Evolutionary conservation across 2,797 vertebrate species (phyloP).

Genomic region (Potorous gilbertii): DNA sequence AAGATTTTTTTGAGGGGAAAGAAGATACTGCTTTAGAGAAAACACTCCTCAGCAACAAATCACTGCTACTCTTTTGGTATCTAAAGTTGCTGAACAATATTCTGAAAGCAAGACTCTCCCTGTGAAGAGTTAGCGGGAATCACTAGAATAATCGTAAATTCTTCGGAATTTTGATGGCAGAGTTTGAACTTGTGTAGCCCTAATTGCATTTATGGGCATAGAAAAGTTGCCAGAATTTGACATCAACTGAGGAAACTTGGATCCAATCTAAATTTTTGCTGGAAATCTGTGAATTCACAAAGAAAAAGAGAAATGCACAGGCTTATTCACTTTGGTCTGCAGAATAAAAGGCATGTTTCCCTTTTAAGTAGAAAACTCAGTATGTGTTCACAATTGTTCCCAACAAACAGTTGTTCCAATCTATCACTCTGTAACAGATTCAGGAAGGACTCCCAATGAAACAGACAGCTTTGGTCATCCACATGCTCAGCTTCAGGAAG

Average conservation of each 20-base stretch:
- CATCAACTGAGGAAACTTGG: background rate
- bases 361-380: background rate
- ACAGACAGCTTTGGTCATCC: background rate
- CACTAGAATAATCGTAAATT: background rate
- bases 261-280: background rate
- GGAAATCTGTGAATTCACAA: background rate
- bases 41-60: background rate
- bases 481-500: background rate
- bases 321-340: background rate
- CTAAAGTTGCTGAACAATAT: background rate
- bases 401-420: background rate
- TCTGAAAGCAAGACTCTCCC: background rate
- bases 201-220: background rate
- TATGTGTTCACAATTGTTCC: background rate
- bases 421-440: background rate
- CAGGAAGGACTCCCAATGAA: background rate
- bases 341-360: background rate
- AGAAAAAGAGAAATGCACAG: background rate
- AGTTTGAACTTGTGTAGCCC: background rate
- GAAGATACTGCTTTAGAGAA: background rate
- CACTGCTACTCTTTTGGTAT: background rate
- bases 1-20: background rate
- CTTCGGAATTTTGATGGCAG: background rate
- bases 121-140: background rate
- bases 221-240: background rate